These are phyloP conservation scores for Glaucopsyche alexis DNA, from an alignment of 2,888 invertebrate genomes.

Conservation along the genomic window DNA sequence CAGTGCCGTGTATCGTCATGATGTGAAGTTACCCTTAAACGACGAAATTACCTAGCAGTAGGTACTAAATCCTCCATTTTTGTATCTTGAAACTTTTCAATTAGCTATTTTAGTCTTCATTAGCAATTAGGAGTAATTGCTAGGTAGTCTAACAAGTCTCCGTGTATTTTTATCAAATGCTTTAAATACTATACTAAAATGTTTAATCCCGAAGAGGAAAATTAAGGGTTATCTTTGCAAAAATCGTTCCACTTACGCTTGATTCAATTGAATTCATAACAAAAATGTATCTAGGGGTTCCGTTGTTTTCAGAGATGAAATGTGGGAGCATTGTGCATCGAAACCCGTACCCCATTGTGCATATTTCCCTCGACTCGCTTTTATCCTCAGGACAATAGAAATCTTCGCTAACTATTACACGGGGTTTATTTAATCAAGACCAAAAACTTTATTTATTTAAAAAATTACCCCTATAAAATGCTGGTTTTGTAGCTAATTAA, in stretches of 20 bases:
- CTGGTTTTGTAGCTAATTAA: neutral
- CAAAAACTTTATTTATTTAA: slow-evolving; percentile 35
- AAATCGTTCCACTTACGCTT: slow-evolving; percentile 48
- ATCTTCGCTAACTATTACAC: slow-evolving; percentile 62
- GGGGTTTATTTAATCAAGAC: slow-evolving; percentile 59
- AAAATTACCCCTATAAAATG: slow-evolving; percentile 23
- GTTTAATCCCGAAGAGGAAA: neutral
- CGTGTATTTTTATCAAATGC: no score
- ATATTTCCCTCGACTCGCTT: slow-evolving; percentile 48
- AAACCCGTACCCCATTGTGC: slow-evolving; percentile 56
- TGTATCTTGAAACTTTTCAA: neutral
- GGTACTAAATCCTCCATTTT: neutral
- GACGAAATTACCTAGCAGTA: neutral
- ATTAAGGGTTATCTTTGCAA: neutral
- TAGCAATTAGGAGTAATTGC: no score
- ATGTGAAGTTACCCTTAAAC: no score
- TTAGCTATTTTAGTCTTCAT: no score
- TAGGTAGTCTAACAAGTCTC: no score
- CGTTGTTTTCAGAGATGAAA: slow-evolving; percentile 68
- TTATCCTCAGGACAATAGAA: slow-evolving; percentile 62
- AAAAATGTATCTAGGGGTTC: slow-evolving; percentile 60
- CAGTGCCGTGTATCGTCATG: no score
- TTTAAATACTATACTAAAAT: no score
- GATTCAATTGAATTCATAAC: slow-evolving; percentile 62
- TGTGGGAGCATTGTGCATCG: slow-evolving; percentile 67